Base-by-base conservation (phyloP, 2,797 vertebrate species). In the Nyctalus aviator region DNA sequence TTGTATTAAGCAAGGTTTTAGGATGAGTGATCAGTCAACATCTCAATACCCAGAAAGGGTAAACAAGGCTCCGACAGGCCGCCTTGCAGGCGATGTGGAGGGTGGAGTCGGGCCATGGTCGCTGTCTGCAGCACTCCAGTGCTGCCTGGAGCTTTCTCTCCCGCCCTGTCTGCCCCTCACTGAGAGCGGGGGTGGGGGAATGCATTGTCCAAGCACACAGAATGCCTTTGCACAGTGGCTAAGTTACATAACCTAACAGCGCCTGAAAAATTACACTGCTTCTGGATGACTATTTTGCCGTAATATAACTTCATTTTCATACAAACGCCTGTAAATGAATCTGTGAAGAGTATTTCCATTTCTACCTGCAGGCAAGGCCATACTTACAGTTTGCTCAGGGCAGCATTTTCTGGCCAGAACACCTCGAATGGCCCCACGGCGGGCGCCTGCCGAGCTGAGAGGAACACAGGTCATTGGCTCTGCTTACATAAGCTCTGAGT, bases 391-490 rank as follows among this genome's bases (percentile, higher is more conserved):
- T 78, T 41, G 46, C 6, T 21, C 7, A 6, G 6, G 20, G 32
- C 3, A 25, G 14, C 0, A 13, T 37, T 44, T 87, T 35, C 62
- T 48, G 32, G 8, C 2, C 14, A 12, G 37, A 66, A 37, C 18
- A 7, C 4, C 9, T 9, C 6, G 0, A 1, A 0, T 7, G 14
- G 71, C 17, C 17, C 10, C 20, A 30, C 17, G 15, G 1, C 62
- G 46, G 11, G 7, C 18, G 9, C n/a, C 7, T 14, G 0, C 8
- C 32, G 4, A 2, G 5, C 69, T 37, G 41, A 55, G 6, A 13
- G 18, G n/a, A 48, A 57, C 27, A 14, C 35, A 25, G 25, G 20
- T 23, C 8, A n/a, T 48, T 25, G 20, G 11, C 13, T 37, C 25
- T 11, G 35, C 9, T 53, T 53, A 8, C 2, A 8, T n/a, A 25